Percentiles rank a stretch among this genome's conserved stretches.
phyloP scores from a whole-genome alignment of 2,113 vertebrate species.

The Carollia perspicillata region DNA sequence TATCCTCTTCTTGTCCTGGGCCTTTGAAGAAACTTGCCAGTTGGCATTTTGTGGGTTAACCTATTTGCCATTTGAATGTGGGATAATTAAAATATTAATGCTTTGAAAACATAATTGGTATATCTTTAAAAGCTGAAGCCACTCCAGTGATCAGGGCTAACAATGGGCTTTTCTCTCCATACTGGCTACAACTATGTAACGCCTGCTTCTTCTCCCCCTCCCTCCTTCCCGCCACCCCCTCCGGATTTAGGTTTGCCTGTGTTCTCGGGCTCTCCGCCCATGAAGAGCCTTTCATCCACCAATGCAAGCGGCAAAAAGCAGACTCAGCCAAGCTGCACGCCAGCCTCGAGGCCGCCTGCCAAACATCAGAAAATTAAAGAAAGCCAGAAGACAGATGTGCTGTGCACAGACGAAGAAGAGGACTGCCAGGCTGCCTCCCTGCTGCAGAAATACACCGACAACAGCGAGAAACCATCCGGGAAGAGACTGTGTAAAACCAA shows the following conservation, averaged over 20 bases:
- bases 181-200: constrained; percentile 80
- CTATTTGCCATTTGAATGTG: constrained; percentile 75
- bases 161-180: constrained; percentile 77
- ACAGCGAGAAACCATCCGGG: constrained; percentile 96
- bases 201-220: constrained; percentile 76
- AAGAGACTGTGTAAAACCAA: constrained; percentile 99
- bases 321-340: constrained; percentile 85
- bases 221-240: background rate
- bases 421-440: constrained; percentile 85
- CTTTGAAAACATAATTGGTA: constrained; percentile 81
- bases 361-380: constrained; percentile 92
- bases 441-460: constrained; percentile 91
- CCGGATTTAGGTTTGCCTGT: constrained; percentile 81
- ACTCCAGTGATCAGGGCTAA: constrained; percentile 79
- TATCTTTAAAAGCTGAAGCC: constrained; percentile 79
- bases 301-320: constrained; percentile 86
- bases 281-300: constrained; percentile 85
- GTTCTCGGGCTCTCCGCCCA: constrained; percentile 82
- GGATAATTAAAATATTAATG: constrained; percentile 83
- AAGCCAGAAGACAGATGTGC: constrained; percentile 86
- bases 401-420: constrained; percentile 87
- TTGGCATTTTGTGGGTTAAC: constrained; percentile 55
- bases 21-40: constrained; percentile 35
- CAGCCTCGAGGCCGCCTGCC: constrained; percentile 87
- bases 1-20: constrained; percentile 44